Conservation (phyloP, 2,797 vertebrate species). For the Acipenser oxyrinchus region DNA sequence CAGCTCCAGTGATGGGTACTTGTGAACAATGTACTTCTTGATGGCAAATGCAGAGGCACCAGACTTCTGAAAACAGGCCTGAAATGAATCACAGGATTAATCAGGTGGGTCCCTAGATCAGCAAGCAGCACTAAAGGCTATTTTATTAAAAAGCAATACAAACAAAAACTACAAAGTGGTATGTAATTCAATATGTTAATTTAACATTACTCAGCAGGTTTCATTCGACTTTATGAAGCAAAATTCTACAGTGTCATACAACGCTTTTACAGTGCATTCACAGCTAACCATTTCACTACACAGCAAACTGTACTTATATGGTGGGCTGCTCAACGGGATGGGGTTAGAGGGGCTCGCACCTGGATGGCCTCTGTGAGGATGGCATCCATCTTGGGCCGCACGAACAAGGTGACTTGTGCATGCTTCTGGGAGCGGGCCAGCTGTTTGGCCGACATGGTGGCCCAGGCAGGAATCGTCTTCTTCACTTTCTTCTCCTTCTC, state of each 20-base stretch:
- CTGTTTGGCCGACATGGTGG: constrained; percentile 81
- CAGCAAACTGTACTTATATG: too few relatives aligned
- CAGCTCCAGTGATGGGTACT: constrained; percentile 86
- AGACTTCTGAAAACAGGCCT: constrained; percentile 80
- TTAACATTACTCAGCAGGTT: too few relatives aligned
- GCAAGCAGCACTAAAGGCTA: too few relatives aligned
- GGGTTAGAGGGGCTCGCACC: constrained; percentile 39
- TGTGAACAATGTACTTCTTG: constrained; percentile 84
- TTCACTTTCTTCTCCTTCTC: constrained; percentile 92
- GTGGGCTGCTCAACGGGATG: too few relatives aligned
- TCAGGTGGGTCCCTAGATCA: not conserved
- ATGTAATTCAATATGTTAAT: too few relatives aligned
- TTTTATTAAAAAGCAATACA: too few relatives aligned
- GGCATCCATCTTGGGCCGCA: constrained; percentile 86
- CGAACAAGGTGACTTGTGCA: constrained; percentile 70
- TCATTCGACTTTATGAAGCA: too few relatives aligned
- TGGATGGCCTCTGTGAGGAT: constrained; percentile 87
- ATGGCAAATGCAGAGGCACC: constrained; percentile 83
- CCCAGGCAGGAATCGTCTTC: constrained; percentile 90
- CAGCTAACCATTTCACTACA: too few relatives aligned
- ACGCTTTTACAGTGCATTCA: too few relatives aligned
- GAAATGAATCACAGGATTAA: constrained; percentile 13
- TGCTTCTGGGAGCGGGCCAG: constrained; percentile 74
- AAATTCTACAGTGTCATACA: too few relatives aligned
- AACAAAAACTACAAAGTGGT: too few relatives aligned